Conservation (phyloP, 2,113 vertebrate genomes). For the Xyliphius kryptos region DNA sequence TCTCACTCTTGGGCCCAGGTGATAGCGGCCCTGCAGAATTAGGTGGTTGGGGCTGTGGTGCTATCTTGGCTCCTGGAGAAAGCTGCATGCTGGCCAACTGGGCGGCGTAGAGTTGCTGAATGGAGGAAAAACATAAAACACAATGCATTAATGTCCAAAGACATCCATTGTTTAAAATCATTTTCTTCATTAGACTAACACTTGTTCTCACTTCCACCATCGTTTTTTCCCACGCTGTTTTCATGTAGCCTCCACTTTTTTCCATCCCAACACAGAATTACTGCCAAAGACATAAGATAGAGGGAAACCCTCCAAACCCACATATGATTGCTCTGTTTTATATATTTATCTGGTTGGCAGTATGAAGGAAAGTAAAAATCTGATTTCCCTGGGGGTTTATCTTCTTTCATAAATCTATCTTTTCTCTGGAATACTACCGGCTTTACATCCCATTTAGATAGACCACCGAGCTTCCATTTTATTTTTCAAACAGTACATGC, state of each 20-base stretch:
- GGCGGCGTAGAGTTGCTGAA: constrained; percentile 96
- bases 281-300: no score
- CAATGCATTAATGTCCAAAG: constrained; percentile 43
- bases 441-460: no score
- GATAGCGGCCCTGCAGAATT: constrained; percentile 86
- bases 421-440: not conserved
- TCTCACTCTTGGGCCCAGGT: constrained; percentile 95
- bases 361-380: constrained; percentile 57
- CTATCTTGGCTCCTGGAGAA: constrained; percentile 98
- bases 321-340: constrained; percentile 57
- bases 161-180: constrained; percentile 62
- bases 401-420: constrained; percentile 4
- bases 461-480: no score
- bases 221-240: constrained; percentile 24
- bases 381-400: constrained; percentile 43
- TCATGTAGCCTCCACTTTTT: constrained; percentile 58
- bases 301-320: constrained; percentile 66
- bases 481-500: constrained; percentile 30
- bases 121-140: constrained; percentile 58
- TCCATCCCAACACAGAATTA: constrained; percentile 65
- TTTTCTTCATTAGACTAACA: constrained; percentile 57
- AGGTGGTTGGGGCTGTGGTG: constrained; percentile 85
- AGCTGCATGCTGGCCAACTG: constrained; percentile 99
- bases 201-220: constrained; percentile 41
- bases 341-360: constrained; percentile 66